Conservation (phyloP, 2,888 invertebrate species). For the Tipula vernalis region DNA sequence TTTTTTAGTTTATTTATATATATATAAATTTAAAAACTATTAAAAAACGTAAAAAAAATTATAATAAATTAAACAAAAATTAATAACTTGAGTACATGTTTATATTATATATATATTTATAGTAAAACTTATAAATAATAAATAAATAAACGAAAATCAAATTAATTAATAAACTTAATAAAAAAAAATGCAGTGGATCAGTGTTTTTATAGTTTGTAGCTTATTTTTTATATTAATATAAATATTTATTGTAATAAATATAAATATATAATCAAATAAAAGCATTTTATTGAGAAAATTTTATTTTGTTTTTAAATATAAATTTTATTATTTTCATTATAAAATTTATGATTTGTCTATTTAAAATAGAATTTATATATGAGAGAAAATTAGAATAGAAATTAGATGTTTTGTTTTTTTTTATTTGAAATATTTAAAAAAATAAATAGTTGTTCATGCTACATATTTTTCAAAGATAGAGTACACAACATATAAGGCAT, state of each 20-base stretch:
- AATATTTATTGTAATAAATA: conserved; percentile 12
- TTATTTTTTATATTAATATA: conserved; percentile 14
- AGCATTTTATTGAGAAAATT: conserved; percentile 16
- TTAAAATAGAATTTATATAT: neutral
- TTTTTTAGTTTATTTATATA: conserved; percentile 13
- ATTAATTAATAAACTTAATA: neutral
- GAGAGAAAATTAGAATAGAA: neutral
- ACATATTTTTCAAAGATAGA: neutral
- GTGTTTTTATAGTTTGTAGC: conserved; percentile 24
- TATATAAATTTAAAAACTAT: conserved; percentile 10
- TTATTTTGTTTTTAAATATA: neutral
- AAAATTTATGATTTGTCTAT: neutral
- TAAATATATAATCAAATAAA: conserved; percentile 5
- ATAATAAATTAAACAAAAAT: conserved; percentile 10
- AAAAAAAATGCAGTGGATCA: conserved; percentile 23
- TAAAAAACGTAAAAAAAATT: conserved; percentile 9
- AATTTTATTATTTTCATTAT: neutral
- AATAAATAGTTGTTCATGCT: neutral
- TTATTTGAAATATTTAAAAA: neutral
- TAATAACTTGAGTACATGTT: neutral
- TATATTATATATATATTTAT: neutral
- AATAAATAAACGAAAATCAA: conserved; percentile 10
- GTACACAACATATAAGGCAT: neutral
- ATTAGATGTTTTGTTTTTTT: neutral
- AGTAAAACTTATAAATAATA: conserved; percentile 11